Evolutionary conservation across 2,888 invertebrate species (phyloP).

Genomic region (Liposcelis brunnea): DNA sequence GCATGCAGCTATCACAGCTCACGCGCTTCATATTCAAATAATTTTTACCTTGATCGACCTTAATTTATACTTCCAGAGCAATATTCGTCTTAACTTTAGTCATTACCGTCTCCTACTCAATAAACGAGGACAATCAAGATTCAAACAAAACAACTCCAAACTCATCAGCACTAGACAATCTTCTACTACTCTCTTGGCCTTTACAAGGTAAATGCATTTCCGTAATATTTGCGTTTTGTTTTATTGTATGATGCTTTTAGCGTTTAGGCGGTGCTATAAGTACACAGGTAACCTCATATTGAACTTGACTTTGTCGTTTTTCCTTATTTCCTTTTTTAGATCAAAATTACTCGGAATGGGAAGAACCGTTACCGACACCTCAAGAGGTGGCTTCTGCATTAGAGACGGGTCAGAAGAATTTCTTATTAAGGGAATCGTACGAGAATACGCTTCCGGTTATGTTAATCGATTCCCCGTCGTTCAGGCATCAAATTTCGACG

Average conservation of each 20-base stretch:
- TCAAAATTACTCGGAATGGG: conserved; percentile 13
- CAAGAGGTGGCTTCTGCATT: conserved; percentile 33
- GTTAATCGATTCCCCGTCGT: conserved; percentile 16
- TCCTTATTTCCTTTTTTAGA: conserved; percentile 12
- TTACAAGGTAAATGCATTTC: conserved; percentile 25
- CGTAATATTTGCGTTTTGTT: no score
- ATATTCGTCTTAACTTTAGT: conserved; percentile 33
- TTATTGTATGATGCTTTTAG: no score
- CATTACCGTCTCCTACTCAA: conserved; percentile 29
- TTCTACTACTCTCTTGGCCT: conserved; percentile 29
- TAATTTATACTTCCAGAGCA: conserved; percentile 25
- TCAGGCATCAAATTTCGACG: conserved; percentile 49
- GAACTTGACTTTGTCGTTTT: no score
- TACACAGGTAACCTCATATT: no score
- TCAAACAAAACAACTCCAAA: conserved; percentile 18
- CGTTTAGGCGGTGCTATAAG: no score
- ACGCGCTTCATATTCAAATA: no score
- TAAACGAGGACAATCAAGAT: conserved; percentile 8
- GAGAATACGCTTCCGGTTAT: conserved; percentile 26
- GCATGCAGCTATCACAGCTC: no score
- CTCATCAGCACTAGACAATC: conserved; percentile 18
- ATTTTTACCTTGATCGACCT: no score
- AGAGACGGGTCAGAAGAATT: conserved; percentile 35
- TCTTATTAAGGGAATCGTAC: conserved; percentile 34
- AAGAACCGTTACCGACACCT: conserved; percentile 21